Base-by-base conservation (phyloP, 2,113 vertebrate species). In the Periophthalmus modestus region DNA sequence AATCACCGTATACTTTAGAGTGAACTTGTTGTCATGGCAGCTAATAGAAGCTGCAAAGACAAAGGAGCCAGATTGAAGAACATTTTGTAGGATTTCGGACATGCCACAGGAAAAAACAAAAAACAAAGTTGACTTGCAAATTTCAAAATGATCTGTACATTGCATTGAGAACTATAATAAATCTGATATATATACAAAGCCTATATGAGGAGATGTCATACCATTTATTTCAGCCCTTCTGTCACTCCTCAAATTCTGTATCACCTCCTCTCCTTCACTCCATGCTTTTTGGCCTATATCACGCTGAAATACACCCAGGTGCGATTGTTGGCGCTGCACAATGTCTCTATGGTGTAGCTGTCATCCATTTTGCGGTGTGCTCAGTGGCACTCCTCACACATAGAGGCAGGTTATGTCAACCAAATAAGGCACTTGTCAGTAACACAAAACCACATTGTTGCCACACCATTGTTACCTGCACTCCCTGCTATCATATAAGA, bases 351-450 rank as follows among this genome's bases (percentile, higher is more conserved):
- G 87, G 89, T 89, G 83, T 88, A 77, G 78, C 89, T 91, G 89
- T 90, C 91, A 91, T 83, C 79, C 73, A 71, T 89, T 87, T 88
- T 62, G 69, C 75, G 47, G 80, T 75, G 79, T 55, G 79, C 81
- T 81, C 68, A 6, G 83, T 78, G 85, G 72, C 84, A 79, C 86
- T 75, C 74, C 79, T 79, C 86, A 82, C 48, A 87, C 86, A 81
- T 72, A 68, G 65, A 80, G 72, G 84, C 83, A 78, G 89, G 87
- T 89, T 86, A 80, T 90, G 91, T 90, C 87, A 89, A 87, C 88
- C 89, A 88, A 91, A 91, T 89, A 91, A 90, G 88, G 84, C 86
- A 87, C 84, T 88, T 92, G 89, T 92, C 90, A 89, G 85, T 88
- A 86, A 83, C 59, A 92, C 86, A 89, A 90, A 90, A 87, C 90